A percentile compares a stretch with the other conserved stretches of the same genome.
Evolutionary conservation across 2,113 vertebrate genomes (phyloP).

Genomic region (Tursiops truncatus): DNA sequence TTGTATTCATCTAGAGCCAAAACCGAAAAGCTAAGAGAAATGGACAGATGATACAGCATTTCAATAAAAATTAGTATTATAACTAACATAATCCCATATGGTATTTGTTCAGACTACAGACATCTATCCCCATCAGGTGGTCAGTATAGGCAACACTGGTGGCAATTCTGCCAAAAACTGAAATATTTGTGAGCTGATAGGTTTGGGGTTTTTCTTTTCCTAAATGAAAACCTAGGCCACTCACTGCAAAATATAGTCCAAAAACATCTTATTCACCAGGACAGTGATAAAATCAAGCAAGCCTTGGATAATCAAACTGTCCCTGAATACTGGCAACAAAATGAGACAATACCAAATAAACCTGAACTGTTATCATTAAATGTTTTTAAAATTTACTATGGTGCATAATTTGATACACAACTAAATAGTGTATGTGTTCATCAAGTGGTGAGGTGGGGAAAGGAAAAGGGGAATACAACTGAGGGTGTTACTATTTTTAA

Average conservation of each 20-base stretch:
- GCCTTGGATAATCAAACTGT: not conserved
- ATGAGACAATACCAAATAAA: constrained; percentile 29
- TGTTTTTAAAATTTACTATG: constrained; percentile 34
- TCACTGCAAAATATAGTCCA: not conserved
- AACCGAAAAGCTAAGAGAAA: constrained; percentile 11
- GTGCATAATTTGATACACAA: not conserved
- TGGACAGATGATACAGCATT: not conserved
- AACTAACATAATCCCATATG: not conserved
- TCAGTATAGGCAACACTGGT: not conserved
- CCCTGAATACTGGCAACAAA: constrained; percentile 29
- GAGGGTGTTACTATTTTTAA: not conserved
- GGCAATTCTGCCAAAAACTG: not conserved
- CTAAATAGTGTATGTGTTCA: not conserved
- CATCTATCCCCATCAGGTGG: not conserved
- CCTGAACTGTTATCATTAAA: not conserved
- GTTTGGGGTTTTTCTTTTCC: not conserved
- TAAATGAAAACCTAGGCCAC: constrained; percentile 1
- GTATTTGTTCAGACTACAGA: not conserved
- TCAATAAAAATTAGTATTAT: constrained; percentile 33
- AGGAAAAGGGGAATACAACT: not conserved
- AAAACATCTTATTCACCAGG: constrained; percentile 3
- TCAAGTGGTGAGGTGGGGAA: not conserved
- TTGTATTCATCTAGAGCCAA: not conserved
- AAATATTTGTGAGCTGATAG: not conserved
- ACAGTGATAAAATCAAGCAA: constrained; percentile 1